Percentiles rank a stretch among this genome's conserved stretches.
These are phyloP conservation scores for Lota lota DNA, from an alignment of 2,113 vertebrate genomes.

Conservation along the genomic window DNA sequence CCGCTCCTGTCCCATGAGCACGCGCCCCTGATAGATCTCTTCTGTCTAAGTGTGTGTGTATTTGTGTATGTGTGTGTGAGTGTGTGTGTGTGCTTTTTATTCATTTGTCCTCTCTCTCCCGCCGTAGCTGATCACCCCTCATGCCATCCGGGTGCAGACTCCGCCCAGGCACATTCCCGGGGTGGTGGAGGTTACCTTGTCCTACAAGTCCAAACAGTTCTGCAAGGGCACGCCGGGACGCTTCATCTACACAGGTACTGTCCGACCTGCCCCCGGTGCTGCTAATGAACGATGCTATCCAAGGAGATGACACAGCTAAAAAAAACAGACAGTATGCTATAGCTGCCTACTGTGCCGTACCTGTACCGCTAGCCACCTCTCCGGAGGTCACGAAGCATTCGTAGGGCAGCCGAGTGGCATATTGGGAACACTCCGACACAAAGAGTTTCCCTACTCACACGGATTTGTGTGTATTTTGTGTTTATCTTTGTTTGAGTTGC, in stretches of 20 bases:
- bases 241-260: conserved; percentile 98
- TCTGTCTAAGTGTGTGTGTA: not conserved
- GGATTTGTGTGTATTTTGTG: no score
- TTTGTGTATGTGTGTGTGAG: not conserved
- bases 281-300: not conserved
- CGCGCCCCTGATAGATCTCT: not conserved
- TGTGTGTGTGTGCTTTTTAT: conserved; percentile 13
- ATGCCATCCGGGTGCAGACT: conserved; percentile 94
- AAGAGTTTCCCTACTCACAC: no score
- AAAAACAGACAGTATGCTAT: not conserved
- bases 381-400: not conserved
- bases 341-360: no score
- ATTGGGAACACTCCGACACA: no score
- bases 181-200: conserved; percentile 97
- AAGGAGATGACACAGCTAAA: conserved; percentile 3
- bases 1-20: not conserved
- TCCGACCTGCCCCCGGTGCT: not conserved
- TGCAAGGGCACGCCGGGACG: conserved; percentile 99
- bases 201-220: conserved; percentile 99
- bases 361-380: no score
- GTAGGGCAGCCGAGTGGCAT: not conserved
- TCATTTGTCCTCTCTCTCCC: conserved; percentile 41
- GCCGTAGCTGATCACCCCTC: conserved; percentile 91
- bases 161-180: conserved; percentile 97
- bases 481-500: no score